phyloP scores from a whole-genome alignment of 2,888 invertebrate species.

The Steinernema hermaphroditum region DNA sequence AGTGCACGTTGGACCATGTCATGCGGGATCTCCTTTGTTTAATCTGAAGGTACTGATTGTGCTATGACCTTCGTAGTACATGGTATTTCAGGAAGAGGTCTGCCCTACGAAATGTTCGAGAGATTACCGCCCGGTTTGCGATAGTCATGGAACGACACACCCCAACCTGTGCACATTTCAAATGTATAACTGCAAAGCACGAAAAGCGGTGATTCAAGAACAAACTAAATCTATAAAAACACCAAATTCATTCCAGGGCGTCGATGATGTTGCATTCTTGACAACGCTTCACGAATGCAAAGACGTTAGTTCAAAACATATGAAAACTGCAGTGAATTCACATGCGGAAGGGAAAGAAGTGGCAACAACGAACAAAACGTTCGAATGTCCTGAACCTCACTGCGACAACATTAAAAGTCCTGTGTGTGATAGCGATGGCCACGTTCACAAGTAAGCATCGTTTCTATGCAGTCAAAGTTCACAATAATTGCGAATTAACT shows the following conservation, averaged over 20 bases:
- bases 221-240: conserved; percentile 37
- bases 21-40: conserved; percentile 48
- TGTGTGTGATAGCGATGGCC: conserved; percentile 48
- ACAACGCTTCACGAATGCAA: conserved; percentile 37
- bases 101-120: conserved; percentile 47
- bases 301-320: conserved; percentile 19
- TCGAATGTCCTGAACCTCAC: conserved; percentile 52
- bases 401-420: conserved; percentile 43
- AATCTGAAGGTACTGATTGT: conserved; percentile 36
- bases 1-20: conserved; percentile 58
- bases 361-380: conserved; percentile 9
- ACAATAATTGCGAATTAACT: too few relatives aligned
- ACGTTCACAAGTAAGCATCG: conserved; percentile 39
- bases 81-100: conserved; percentile 44
- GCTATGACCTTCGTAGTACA: conserved; percentile 36
- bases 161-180: conserved; percentile 62
- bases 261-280: conserved; percentile 37
- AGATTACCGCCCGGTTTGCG: conserved; percentile 58
- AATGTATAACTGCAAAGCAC: conserved; percentile 52
- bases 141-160: conserved; percentile 56
- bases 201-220: conserved; percentile 41
- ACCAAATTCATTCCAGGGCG: conserved; percentile 38
- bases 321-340: background rate
- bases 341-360: conserved; percentile 22
- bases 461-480: too few relatives aligned